Base-by-base conservation (phyloP, 2,888 invertebrate genomes). In the Rhagophthalmus giganteus region DNA sequence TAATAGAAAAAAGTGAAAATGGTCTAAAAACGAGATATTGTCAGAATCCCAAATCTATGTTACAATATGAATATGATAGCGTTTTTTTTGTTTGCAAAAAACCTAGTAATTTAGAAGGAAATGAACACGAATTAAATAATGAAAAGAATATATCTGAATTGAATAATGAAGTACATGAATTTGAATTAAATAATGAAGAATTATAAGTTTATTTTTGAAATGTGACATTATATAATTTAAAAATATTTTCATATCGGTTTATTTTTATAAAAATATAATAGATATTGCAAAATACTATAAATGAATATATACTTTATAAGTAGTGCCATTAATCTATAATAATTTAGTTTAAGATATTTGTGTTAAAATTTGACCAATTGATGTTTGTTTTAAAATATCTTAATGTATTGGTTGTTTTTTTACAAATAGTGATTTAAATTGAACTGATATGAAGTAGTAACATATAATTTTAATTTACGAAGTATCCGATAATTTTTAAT, bases 61-160 rank as follows among this genome's bases (percentile, higher is more conserved):
- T 96, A 64, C 89, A 90, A 61, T 91, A 93, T 65, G 88, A 90
- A 66, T 97, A 97, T 66, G 86, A 89, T 66, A 94, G 94, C 42
- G 88, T 94, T 0, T 95, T 90, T 75, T 93, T 96, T 74, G 89
- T 95, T 1, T 95, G 93, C 65, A 82, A 85, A 63, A 96, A 96
- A 70, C 88, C 90, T n/a, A 35, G 37, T 32, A n/a, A 11, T 7
- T 14, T 25, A 25, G n/a, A n/a, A n/a, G n/a, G n/a, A n/a, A 7
- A 20, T 7, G 20, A 20, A 5, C 4, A 20, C 7, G 7, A 20
- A 5, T 20, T 20, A 20, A 20, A 20, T 5, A 3, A 20, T 20
- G 20, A 20, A 20, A 20, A 5, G 4, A 7, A 20, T 20, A n/a
- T n/a, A n/a, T 20, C 20, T 20, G 20, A n/a, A n/a, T n/a, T 20